phyloP scores from a whole-genome alignment of 2,113 vertebrate genomes.

The human (Homo sapiens) region DNA sequence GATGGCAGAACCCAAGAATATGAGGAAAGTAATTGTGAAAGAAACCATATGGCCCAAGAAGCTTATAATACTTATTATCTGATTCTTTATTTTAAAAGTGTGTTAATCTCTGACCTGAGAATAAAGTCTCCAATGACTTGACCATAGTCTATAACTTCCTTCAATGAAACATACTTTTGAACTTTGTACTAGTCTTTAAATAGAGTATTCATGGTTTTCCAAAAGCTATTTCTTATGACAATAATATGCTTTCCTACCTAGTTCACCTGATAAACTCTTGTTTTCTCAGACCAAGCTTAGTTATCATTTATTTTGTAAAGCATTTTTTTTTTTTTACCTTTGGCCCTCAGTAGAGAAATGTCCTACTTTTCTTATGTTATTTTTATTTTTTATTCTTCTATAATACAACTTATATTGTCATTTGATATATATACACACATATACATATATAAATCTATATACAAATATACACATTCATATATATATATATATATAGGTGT shows the following conservation, averaged over 20 bases:
- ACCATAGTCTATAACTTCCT: neutral
- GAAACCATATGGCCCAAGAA: neutral
- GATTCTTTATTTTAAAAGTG: neutral
- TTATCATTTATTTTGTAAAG: neutral
- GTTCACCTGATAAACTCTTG: neutral
- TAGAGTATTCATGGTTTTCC: neutral
- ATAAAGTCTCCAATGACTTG: neutral
- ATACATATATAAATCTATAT: neutral
- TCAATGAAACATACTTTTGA: neutral
- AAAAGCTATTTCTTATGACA: neutral
- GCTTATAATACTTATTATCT: neutral
- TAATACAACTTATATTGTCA: neutral
- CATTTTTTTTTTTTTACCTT: neutral
- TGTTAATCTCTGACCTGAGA: neutral
- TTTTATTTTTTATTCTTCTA: neutral
- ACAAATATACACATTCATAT: neutral
- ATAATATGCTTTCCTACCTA: neutral
- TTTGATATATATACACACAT: neutral
- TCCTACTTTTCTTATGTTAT: neutral
- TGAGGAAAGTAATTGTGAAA: neutral
- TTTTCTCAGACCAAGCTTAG: neutral
- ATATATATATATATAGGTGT: neutral
- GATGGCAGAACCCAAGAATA: neutral
- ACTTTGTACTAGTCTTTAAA: neutral
- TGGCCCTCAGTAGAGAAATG: neutral